Conservation (phyloP, 2,797 vertebrate genomes). For the Danio tinwini region DNA sequence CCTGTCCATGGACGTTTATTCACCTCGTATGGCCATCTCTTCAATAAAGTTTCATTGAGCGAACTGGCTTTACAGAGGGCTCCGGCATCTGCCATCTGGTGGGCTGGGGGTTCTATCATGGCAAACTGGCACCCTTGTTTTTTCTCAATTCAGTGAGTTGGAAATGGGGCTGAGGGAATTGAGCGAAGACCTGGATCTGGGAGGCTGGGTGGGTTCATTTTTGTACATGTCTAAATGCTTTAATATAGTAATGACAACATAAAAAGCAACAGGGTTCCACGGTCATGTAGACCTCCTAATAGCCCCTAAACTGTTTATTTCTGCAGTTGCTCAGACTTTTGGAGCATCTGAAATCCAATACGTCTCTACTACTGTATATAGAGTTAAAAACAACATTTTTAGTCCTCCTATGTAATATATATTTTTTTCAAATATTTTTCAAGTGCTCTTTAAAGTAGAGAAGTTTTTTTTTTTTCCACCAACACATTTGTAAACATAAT, state of each 20-base stretch:
- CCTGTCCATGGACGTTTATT: slow-evolving; percentile 85
- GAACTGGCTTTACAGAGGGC: slow-evolving; percentile 75
- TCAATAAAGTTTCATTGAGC: slow-evolving; percentile 83
- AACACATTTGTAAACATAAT: too few species aligned
- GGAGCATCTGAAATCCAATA: too few species aligned
- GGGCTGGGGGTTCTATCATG: slow-evolving; percentile 76
- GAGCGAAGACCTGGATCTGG: slow-evolving; percentile 57
- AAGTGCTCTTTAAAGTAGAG: too few species aligned
- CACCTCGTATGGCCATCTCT: slow-evolving; percentile 75
- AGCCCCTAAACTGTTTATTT: background rate
- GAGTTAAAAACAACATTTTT: background rate
- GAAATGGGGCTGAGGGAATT: slow-evolving; percentile 75
- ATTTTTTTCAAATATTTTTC: too few species aligned
- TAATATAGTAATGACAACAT: slow-evolving; percentile 36
- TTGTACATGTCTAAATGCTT: slow-evolving; percentile 39
- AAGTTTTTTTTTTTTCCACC: too few species aligned
- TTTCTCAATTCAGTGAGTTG: slow-evolving; percentile 80
- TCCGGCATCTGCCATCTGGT: slow-evolving; percentile 90
- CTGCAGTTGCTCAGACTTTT: slow-evolving; percentile 2
- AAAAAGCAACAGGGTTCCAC: slow-evolving; percentile 10
- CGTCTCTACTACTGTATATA: too few species aligned
- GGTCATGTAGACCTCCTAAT: background rate
- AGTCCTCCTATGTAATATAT: background rate
- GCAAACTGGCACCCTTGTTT: slow-evolving; percentile 62
- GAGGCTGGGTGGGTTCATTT: slow-evolving; percentile 15